Conservation (phyloP, 2,113 vertebrate species). For the Guaruba guarouba region DNA sequence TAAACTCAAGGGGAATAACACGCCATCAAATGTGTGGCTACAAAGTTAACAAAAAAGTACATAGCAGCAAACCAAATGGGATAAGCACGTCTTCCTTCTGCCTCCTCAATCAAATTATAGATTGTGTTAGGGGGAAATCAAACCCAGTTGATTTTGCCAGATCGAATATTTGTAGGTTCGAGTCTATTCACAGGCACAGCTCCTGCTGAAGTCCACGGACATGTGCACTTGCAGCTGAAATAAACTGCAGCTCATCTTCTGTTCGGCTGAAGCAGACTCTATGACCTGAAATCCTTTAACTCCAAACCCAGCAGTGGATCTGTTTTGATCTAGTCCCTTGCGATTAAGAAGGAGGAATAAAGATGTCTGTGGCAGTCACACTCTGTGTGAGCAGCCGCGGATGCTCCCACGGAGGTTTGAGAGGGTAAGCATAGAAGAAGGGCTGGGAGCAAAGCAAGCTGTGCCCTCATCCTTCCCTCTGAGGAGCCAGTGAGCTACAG, state of each 20-base stretch:
- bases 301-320: not conserved
- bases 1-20: not conserved
- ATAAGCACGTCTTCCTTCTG: not conserved
- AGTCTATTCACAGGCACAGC: not conserved
- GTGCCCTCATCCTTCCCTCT: not conserved
- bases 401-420: not conserved
- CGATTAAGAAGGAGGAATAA: not conserved
- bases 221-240: rapidly evolving
- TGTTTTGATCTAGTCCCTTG: not conserved
- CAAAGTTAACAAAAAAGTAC: not conserved
- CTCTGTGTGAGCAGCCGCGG: not conserved
- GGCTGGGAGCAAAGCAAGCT: not conserved
- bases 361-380: not conserved
- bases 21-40: not conserved
- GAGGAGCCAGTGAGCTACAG: not conserved
- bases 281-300: not conserved
- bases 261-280: not conserved
- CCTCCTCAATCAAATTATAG: not conserved
- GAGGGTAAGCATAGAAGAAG: not conserved
- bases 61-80: not conserved
- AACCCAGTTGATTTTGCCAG: not conserved
- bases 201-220: not conserved
- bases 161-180: not conserved
- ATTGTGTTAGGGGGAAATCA: not conserved
- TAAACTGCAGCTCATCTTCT: not conserved